phyloP scores from a whole-genome alignment of 2,888 invertebrate genomes.

The Chalcosyrphus nemorum region DNA sequence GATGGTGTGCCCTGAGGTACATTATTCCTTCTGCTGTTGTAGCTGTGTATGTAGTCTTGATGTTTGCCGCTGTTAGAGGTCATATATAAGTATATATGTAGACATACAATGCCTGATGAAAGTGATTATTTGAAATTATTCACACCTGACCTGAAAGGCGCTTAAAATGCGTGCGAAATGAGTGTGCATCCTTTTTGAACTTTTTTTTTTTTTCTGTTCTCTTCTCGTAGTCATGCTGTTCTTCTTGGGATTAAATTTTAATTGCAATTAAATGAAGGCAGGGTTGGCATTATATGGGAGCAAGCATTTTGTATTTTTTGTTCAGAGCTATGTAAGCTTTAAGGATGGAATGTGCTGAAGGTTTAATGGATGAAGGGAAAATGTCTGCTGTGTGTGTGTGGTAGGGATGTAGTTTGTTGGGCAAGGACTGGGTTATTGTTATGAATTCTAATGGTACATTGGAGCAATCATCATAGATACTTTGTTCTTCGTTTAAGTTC shows the following conservation, averaged over 20 bases:
- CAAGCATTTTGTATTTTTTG: background rate
- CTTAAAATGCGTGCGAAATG: slow-evolving; percentile 73
- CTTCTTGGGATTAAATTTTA: slow-evolving; percentile 64
- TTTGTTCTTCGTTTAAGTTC: too few relatives aligned
- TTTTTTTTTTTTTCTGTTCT: slow-evolving; percentile 27
- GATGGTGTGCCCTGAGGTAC: slow-evolving; percentile 61
- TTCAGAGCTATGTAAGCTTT: slow-evolving; percentile 9
- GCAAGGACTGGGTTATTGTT: background rate
- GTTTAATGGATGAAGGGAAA: background rate
- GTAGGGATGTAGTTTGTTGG: background rate
- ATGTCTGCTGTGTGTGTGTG: background rate
- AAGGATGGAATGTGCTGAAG: slow-evolving; percentile 40
- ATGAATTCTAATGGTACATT: background rate
- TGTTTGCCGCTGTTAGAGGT: slow-evolving; percentile 71
- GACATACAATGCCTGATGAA: slow-evolving; percentile 69
- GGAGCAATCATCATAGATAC: too few relatives aligned
- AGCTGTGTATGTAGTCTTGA: slow-evolving; percentile 47
- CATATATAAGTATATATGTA: too few relatives aligned
- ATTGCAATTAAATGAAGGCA: slow-evolving; percentile 67
- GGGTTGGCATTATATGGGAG: slow-evolving; percentile 38
- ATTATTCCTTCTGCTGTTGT: slow-evolving; percentile 56
- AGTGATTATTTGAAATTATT: slow-evolving; percentile 73
- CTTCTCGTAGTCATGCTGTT: background rate
- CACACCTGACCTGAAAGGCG: slow-evolving; percentile 73
- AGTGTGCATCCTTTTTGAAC: slow-evolving; percentile 72